Evolutionary conservation across 1,140 invertebrate species (phyloP).

Genomic region (Anastatus disparis): DNA sequence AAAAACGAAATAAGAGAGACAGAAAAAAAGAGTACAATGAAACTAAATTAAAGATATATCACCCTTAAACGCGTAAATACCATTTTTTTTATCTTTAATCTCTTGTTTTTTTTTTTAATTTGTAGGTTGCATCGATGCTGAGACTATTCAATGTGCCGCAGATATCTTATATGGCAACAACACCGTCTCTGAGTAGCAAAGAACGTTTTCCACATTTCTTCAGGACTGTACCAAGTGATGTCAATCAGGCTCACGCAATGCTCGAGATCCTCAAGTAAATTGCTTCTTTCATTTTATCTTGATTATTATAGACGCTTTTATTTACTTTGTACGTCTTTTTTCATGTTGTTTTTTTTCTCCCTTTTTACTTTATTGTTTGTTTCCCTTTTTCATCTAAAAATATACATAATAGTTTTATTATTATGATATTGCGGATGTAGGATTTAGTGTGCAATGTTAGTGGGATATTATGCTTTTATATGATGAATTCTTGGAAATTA

Average conservation of each 20-base stretch:
- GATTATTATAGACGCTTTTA: too few relatives aligned
- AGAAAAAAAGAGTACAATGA: too few relatives aligned
- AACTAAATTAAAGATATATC: too few relatives aligned
- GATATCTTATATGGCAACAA: slow-evolving; percentile 72
- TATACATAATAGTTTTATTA: too few relatives aligned
- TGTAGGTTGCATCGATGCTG: slow-evolving; percentile 70
- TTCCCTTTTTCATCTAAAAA: too few relatives aligned
- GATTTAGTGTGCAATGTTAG: too few relatives aligned
- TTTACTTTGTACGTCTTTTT: background rate
- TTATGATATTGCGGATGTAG: too few relatives aligned
- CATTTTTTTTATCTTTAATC: background rate
- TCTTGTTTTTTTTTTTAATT: background rate
- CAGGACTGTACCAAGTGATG: slow-evolving; percentile 72
- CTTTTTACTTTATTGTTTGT: background rate
- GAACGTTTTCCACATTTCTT: slow-evolving; percentile 72
- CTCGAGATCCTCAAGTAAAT: slow-evolving; percentile 70
- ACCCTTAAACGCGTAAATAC: too few relatives aligned
- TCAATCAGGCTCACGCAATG: slow-evolving; percentile 71
- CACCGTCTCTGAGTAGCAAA: slow-evolving; percentile 69
- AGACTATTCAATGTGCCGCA: slow-evolving; percentile 70
- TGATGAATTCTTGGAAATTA: too few relatives aligned
- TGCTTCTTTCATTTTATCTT: too few relatives aligned
- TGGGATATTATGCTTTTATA: too few relatives aligned
- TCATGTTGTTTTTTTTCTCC: background rate
- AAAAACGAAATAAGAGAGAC: background rate